phyloP scores from a whole-genome alignment of 1,140 invertebrate species.

The Drepana arcuata region DNA sequence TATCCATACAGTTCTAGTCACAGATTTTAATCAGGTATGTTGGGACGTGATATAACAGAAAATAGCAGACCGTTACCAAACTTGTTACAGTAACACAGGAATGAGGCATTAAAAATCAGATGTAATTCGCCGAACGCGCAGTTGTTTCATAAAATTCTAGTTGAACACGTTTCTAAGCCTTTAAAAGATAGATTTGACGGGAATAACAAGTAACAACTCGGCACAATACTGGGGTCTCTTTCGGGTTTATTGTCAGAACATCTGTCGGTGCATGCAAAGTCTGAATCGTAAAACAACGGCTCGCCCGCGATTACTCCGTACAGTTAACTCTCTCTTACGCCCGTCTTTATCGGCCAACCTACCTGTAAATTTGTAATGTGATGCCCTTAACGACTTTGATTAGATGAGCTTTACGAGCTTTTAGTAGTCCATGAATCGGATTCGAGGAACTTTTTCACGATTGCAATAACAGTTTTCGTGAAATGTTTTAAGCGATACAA shows the following conservation, averaged over 20 bases:
- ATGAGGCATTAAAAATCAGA: constrained; percentile 13
- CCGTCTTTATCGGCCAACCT: constrained; percentile 46
- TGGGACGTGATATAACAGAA: too few relatives aligned
- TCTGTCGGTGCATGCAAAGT: constrained; percentile 57
- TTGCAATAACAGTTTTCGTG: constrained; percentile 11
- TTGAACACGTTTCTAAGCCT: constrained; percentile 26
- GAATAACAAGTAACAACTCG: constrained; percentile 30
- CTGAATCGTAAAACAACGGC: constrained; percentile 43
- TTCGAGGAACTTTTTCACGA: constrained; percentile 9
- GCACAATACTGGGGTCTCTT: constrained; percentile 33
- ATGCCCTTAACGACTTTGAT: constrained; percentile 33
- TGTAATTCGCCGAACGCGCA: constrained; percentile 7
- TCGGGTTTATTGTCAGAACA: constrained; percentile 50
- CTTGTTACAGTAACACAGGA: too few relatives aligned
- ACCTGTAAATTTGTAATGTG: constrained; percentile 50
- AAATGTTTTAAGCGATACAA: too few relatives aligned
- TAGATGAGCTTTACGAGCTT: constrained; percentile 21
- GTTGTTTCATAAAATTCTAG: constrained; percentile 23
- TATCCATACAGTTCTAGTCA: too few relatives aligned
- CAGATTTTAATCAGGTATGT: too few relatives aligned
- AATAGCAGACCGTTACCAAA: too few relatives aligned
- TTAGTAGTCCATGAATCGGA: constrained; percentile 16
- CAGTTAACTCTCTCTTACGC: constrained; percentile 49
- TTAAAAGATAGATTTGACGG: constrained; percentile 31
- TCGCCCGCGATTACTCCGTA: constrained; percentile 40